Percentiles rank a stretch among this genome's conserved stretches.
These are phyloP conservation scores for Pangasius krempfi DNA, from an alignment of 2,797 vertebrate genomes.

Conservation along the genomic window DNA sequence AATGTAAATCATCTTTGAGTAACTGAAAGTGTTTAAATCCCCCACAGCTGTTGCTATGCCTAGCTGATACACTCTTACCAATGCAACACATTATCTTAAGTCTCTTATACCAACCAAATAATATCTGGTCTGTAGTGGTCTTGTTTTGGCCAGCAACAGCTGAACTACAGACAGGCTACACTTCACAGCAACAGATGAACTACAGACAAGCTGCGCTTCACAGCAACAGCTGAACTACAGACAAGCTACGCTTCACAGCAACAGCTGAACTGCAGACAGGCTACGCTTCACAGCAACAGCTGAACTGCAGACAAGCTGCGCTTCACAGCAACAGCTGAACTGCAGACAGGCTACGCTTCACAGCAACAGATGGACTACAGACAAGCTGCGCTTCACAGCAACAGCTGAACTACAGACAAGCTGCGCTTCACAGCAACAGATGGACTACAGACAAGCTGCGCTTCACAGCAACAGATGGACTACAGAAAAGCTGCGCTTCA, in stretches of 20 bases:
- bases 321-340: no score
- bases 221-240: not conserved
- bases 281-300: not conserved
- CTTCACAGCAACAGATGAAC: no score
- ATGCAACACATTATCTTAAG: not conserved
- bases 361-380: not conserved
- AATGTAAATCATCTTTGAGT: not conserved
- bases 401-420: no score
- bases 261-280: not conserved
- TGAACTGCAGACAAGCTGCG: not conserved
- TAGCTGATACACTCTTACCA: not conserved
- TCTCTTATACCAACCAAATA: not conserved
- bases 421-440: rapidly evolving
- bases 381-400: not conserved
- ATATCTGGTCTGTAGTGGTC: not conserved
- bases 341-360: not conserved
- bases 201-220: not conserved
- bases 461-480: not conserved
- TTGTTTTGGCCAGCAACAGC: not conserved
- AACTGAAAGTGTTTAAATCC: not conserved
- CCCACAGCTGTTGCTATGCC: not conserved
- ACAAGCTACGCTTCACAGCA: no score
- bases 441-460: not conserved
- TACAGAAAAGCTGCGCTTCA: not conserved
- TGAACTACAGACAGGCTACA: no score